phyloP scores from a whole-genome alignment of 2,888 invertebrate genomes.

The Serripes groenlandicus region DNA sequence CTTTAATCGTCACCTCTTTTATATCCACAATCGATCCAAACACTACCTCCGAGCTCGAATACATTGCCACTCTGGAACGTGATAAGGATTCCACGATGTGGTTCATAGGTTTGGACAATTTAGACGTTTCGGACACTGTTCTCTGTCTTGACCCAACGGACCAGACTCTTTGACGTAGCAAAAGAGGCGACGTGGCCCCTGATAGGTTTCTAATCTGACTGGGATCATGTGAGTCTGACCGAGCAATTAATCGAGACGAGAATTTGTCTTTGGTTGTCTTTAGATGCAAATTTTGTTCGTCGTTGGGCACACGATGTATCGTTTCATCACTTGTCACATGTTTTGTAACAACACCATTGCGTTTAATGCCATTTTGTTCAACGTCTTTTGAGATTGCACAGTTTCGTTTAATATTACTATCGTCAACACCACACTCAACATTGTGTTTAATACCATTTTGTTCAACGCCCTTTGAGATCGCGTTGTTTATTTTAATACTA shows the following conservation, averaged over 20 bases:
- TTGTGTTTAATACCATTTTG: not conserved
- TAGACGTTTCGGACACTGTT: conserved; percentile 12
- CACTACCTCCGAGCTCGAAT: conserved; percentile 46
- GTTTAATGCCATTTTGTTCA: not conserved
- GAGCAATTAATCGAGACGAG: not conserved
- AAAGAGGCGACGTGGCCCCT: conserved; percentile 27
- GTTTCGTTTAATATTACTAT: not conserved
- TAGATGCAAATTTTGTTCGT: not conserved
- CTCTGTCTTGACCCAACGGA: conserved; percentile 30
- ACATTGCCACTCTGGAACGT: conserved; percentile 48
- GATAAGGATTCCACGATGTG: conserved; percentile 47
- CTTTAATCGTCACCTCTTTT: not conserved
- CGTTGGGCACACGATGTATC: not conserved
- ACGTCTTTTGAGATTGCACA: not conserved
- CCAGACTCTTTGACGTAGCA: conserved; percentile 40
- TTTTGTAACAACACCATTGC: not conserved
- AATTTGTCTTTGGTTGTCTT: not conserved
- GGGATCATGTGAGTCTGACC: conserved; percentile 34
- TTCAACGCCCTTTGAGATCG: not conserved
- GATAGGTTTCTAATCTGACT: not conserved
- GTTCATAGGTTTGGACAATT: conserved; percentile 8
- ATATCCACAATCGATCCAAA: conserved; percentile 52
- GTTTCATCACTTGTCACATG: not conserved
- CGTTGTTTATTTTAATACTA: not conserved
- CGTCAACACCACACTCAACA: not conserved